Conservation (phyloP, 1,140 invertebrate genomes). For the Acarapis woodi region DNA sequence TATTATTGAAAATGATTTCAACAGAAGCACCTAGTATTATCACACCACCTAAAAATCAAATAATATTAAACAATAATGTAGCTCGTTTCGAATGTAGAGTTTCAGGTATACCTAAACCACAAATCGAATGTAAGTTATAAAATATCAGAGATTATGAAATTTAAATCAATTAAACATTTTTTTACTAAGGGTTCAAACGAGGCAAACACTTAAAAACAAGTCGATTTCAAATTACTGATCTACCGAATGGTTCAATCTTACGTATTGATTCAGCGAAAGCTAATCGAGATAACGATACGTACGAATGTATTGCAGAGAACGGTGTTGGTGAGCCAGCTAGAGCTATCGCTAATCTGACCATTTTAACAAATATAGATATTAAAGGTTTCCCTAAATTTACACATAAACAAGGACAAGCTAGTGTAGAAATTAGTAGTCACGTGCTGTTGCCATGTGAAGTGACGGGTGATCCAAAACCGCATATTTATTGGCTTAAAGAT, state of each 20-base stretch:
- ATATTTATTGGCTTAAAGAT: slow-evolving; percentile 72
- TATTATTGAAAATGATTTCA: slow-evolving; percentile 20
- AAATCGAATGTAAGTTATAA: no score
- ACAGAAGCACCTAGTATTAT: slow-evolving; percentile 71
- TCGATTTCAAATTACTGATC: slow-evolving; percentile 19
- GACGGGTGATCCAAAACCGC: slow-evolving; percentile 47
- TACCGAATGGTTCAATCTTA: slow-evolving; percentile 43
- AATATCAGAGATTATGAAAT: no score
- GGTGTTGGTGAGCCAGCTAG: slow-evolving; percentile 72
- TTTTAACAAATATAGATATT: slow-evolving; percentile 57
- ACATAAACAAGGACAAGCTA: slow-evolving; percentile 43
- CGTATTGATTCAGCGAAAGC: slow-evolving; percentile 65
- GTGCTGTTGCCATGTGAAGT: slow-evolving; percentile 60
- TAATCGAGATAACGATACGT: slow-evolving; percentile 51
- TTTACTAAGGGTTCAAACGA: slow-evolving; percentile 22
- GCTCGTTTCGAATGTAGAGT: slow-evolving; percentile 84
- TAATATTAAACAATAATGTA: slow-evolving; percentile 57
- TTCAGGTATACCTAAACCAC: slow-evolving; percentile 42
- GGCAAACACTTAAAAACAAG: slow-evolving; percentile 17
- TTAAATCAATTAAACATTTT: no score
- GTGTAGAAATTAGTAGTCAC: slow-evolving; percentile 79
- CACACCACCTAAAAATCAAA: slow-evolving; percentile 48
- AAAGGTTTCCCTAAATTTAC: slow-evolving; percentile 66
- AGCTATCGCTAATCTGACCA: slow-evolving; percentile 50
- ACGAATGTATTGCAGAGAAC: slow-evolving; percentile 89